A percentile compares a stretch with the other conserved stretches of the same genome.
Conservation (phyloP, 2,113 vertebrate genomes). For the Columba livia region DNA sequence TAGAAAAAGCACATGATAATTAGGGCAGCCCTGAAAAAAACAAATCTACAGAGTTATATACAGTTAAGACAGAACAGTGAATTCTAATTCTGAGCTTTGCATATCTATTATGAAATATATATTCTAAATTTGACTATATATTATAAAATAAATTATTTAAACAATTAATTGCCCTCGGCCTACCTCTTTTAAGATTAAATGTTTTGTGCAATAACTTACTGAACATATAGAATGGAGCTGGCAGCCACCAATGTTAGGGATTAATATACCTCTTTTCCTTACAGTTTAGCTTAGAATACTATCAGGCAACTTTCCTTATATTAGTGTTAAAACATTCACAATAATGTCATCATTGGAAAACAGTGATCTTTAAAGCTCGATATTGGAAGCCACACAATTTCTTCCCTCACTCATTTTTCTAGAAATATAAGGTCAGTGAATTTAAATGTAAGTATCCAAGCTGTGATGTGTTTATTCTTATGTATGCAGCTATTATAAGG, state of each 20-base stretch:
- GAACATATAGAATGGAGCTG: neutral
- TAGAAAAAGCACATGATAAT: neutral
- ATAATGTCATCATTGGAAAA: neutral
- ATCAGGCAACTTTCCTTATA: neutral
- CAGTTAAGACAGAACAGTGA: neutral
- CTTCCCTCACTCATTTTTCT: accelerated
- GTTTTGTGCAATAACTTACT: neutral
- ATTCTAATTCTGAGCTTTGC: neutral
- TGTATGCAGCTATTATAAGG: neutral
- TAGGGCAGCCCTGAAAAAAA: neutral
- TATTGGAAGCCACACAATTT: neutral
- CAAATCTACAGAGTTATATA: neutral
- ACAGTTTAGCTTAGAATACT: neutral
- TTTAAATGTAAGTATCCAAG: neutral
- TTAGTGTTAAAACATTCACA: neutral
- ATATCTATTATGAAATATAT: neutral
- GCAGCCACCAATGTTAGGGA: neutral
- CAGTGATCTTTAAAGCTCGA: neutral
- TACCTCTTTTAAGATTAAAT: neutral
- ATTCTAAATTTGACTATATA: neutral
- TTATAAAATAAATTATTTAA: neutral
- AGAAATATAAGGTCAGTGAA: neutral
- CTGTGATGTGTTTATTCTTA: neutral
- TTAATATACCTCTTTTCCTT: neutral
- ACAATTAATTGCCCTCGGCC: neutral